Evolutionary conservation across 1,140 invertebrate species (phyloP).

Genomic region (Pachypsylla venusta): DNA sequence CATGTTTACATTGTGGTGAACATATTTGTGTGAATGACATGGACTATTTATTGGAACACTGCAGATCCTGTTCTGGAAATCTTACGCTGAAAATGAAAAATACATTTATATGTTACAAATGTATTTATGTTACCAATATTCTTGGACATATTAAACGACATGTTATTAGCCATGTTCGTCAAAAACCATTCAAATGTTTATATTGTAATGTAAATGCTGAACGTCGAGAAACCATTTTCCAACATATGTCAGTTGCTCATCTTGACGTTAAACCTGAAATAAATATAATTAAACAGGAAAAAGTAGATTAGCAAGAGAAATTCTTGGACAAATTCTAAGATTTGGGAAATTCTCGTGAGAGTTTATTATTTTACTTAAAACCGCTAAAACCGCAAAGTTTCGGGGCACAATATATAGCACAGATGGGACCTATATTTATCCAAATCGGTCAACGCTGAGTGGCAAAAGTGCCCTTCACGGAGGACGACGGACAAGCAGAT

Average conservation of each 20-base stretch:
- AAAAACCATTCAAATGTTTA: background rate
- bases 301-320: too few species aligned
- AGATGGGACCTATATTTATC: too few species aligned
- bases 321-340: too few species aligned
- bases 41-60: background rate
- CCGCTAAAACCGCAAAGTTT: too few species aligned
- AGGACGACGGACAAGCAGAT: too few species aligned
- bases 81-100: background rate
- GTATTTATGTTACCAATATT: conserved; percentile 2
- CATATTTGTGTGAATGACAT: background rate
- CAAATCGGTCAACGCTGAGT: too few species aligned
- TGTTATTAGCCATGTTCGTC: background rate
- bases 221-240: background rate
- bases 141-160: conserved; percentile 3
- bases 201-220: conserved; percentile 5
- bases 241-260: background rate
- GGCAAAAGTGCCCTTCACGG: too few species aligned
- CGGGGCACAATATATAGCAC: too few species aligned
- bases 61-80: background rate
- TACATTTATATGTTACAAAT: background rate
- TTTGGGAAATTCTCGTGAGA: too few species aligned
- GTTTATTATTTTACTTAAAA: too few species aligned
- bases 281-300: too few species aligned
- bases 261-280: too few species aligned
- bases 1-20: background rate